Evolutionary conservation across 1,140 invertebrate species (phyloP), one percentile per base, ranked within the genome.

Genomic region (Battus philenor): DNA sequence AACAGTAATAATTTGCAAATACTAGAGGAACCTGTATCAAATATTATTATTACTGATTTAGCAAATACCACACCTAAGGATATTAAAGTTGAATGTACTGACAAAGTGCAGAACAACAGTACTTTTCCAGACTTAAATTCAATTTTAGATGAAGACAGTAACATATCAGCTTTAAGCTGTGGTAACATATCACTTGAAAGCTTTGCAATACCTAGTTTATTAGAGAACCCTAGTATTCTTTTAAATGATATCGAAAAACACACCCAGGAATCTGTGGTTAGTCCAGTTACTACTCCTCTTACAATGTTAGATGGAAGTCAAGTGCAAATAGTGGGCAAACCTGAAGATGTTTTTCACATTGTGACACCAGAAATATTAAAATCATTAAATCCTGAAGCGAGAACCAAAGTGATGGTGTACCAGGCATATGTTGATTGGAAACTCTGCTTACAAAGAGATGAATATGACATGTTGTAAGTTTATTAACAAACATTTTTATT

Each of bases 401-500:
- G 46, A 6, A 41, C 39, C 1, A 73, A 65, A 15, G 24, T 77
- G 2, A 11, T 70, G 7, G 50, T 58, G n/a, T 58, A 69, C 10
- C 71, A 79, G 58, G 57, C 56, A 0, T 53, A 57, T 20, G 54
- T 68, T 2, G 75, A 81, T 47, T 79, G 56, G 50, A 76, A 74
- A 38, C 50, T 50, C 33, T 79, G 73, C 13, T 39, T 76, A 10
- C 44, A 58, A 16, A 8, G 4, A 5, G 61, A 79, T 45, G 60
- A 66, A 10, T 68, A 80, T 54, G 51, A 57, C 4, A 60, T 77
- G 60, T 58, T 80, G 79, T 83, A 54, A 80, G 79, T n/a, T n/a
- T n/a, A n/a, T n/a, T n/a, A n/a, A n/a, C n/a, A n/a, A n/a, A n/a
- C n/a, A n/a, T n/a, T n/a, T n/a, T n/a, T n/a, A n/a, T n/a, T n/a